Conservation (phyloP, 2,888 invertebrate species). For the Coleophora flavipennella region DNA sequence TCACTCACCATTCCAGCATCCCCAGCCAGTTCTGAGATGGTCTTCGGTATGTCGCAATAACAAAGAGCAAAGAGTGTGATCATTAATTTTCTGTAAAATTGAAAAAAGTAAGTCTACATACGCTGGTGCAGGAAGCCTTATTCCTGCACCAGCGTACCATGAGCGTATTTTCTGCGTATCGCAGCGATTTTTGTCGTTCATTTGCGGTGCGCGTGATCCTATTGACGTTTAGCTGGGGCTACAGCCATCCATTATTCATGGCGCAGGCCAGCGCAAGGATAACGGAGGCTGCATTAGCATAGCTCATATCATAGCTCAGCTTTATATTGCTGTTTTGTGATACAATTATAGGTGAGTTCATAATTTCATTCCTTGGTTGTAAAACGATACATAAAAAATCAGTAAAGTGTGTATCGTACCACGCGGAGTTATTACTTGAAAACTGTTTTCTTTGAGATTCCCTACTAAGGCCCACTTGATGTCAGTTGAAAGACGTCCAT, state of each 20-base stretch:
- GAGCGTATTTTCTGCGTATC: neutral
- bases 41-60: too few species aligned
- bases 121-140: conserved; percentile 16
- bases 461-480: too few species aligned
- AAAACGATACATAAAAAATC: too few species aligned
- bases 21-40: too few species aligned
- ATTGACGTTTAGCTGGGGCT: conserved; percentile 57
- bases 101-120: conserved; percentile 15
- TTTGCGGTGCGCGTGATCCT: conserved; percentile 64
- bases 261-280: conserved; percentile 40
- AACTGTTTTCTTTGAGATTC: too few species aligned
- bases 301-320: conserved; percentile 15
- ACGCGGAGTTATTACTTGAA: too few species aligned
- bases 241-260: conserved; percentile 61
- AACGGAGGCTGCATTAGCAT: conserved; percentile 16
- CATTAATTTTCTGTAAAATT: too few species aligned
- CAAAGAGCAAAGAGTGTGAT: too few species aligned
- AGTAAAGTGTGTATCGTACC: too few species aligned
- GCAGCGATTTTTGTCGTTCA: conserved; percentile 55
- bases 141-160: neutral
- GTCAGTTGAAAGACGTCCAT: too few species aligned
- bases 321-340: neutral
- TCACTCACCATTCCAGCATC: too few species aligned
- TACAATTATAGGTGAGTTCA: neutral
- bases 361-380: neutral